Evolutionary conservation across 2,888 invertebrate genomes (phyloP), one percentile per base, ranked within the genome.

Genomic region (Hedychridium roseum): DNA sequence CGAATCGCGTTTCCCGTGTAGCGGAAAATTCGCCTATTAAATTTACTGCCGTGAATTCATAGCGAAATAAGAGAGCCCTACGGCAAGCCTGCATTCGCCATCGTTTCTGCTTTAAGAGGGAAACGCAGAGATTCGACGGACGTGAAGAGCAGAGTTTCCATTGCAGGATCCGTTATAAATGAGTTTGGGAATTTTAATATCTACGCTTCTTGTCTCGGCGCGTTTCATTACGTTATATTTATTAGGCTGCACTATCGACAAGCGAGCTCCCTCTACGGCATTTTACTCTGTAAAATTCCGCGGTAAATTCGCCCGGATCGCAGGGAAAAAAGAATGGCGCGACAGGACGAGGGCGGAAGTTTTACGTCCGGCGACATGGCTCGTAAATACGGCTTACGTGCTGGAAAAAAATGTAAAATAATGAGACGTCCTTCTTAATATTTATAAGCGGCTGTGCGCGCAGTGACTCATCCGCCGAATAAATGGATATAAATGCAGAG

Each of bases 351-450:
- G 43, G 57, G 43, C 36, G 42, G 59, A 63, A 65, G 58, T 64
- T 70, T 71, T 63, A 51, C 57, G 57, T 54, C 52, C 46, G 41
- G 42, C 36, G 43, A 27, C 40, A 43, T 49, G 34, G 55, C 64
- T 70, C 71, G 70, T 72, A 72, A 72, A 72, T 72, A 68, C 57
- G 54, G 70, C 71, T 72, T 71, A 70, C 60, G 53, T 59, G 65
- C 65, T 71, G 63, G n/a, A n/a, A n/a, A n/a, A 64, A 67, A 70
- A 72, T 61, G 59, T 67, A 57, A 70, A 69, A 72, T 70, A 71
- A 72, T 67, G 68, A 72, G 63, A 65, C 52, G 62, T 64, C 60
- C 57, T 51, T 63, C 55, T 68, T 70, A 67, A 70, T 72, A 71
- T 69, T 72, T 71, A 72, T 67, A 58, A 66, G 55, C 47, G 40